A percentile compares a stretch with the other conserved stretches of the same genome.
Evolutionary conservation across 2,888 invertebrate species (phyloP).

Genomic region (Caenorhabditis macrosperma): DNA sequence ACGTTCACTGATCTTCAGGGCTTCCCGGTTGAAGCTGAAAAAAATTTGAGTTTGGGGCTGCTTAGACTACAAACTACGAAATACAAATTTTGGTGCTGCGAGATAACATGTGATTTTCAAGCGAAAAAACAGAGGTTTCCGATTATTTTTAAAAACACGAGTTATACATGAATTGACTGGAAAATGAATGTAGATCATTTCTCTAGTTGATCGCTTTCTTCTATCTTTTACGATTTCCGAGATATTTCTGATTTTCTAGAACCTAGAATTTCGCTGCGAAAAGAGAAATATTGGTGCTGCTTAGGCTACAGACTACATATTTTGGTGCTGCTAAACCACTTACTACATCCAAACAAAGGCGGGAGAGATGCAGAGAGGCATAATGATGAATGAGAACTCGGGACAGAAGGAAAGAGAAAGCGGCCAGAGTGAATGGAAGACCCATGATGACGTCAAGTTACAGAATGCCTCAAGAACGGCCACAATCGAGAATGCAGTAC

Average conservation of each 20-base stretch:
- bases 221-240: too few relatives aligned
- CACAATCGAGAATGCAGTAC: slow-evolving; percentile 62
- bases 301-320: too few relatives aligned
- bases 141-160: slow-evolving; percentile 3
- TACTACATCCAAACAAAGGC: slow-evolving; percentile 60
- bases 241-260: too few relatives aligned
- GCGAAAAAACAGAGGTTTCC: too few relatives aligned
- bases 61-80: not conserved
- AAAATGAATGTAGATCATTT: too few relatives aligned
- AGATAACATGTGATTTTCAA: not conserved
- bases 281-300: too few relatives aligned
- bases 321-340: too few relatives aligned
- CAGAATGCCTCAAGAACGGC: slow-evolving; percentile 65
- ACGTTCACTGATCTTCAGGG: not conserved
- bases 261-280: too few relatives aligned
- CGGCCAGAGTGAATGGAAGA: slow-evolving; percentile 67
- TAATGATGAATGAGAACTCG: slow-evolving; percentile 66
- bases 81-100: not conserved
- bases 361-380: slow-evolving; percentile 60
- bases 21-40: not conserved
- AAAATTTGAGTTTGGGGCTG: too few relatives aligned
- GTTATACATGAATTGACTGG: too few relatives aligned
- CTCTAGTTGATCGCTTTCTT: too few relatives aligned
- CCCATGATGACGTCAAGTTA: slow-evolving; percentile 61
- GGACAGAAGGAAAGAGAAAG: slow-evolving; percentile 65